Evolutionary conservation across 2,888 invertebrate genomes (phyloP).

Genomic region (Chorisops tibialis): DNA sequence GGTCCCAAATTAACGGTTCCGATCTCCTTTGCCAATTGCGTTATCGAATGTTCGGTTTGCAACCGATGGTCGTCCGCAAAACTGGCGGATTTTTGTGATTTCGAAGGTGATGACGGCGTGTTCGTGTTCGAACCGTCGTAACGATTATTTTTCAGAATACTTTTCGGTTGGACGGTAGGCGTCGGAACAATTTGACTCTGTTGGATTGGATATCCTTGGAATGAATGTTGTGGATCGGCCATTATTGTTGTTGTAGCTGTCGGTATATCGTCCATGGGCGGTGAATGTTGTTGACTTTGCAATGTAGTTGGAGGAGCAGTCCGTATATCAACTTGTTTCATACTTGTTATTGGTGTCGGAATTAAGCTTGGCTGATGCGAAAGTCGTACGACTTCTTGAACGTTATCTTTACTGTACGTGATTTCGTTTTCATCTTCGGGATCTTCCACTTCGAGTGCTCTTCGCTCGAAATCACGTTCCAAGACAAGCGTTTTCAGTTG

Average conservation of each 20-base stretch:
- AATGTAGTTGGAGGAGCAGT: conserved; percentile 36
- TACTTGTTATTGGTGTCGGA: conserved; percentile 50
- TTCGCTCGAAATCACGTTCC: conserved; percentile 90
- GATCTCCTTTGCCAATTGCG: conserved; percentile 45
- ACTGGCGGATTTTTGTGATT: conserved; percentile 49
- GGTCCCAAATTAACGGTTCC: conserved; percentile 40
- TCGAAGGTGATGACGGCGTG: conserved; percentile 48
- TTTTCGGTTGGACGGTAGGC: conserved; percentile 46
- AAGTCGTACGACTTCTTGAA: conserved; percentile 56
- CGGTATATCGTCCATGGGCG: neutral
- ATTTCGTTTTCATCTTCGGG: conserved; percentile 65
- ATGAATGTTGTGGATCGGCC: conserved; percentile 36
- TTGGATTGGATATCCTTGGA: conserved; percentile 39
- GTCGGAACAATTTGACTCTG: conserved; percentile 30
- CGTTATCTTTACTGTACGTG: conserved; percentile 48
- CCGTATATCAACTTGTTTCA: conserved; percentile 50
- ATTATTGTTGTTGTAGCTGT: conserved; percentile 24
- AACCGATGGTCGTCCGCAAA: conserved; percentile 49
- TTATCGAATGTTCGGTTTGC: conserved; percentile 45
- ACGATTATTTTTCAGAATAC: conserved; percentile 49
- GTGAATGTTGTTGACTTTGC: conserved; percentile 15
- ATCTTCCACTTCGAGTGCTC: conserved; percentile 75
- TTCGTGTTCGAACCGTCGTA: conserved; percentile 40
- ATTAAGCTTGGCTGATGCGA: conserved; percentile 52
- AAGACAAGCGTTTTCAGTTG: conserved; percentile 82